Evolutionary conservation across 2,888 invertebrate genomes (phyloP), one percentile per base, ranked within the genome.

Genomic region (Melolontha melolontha): DNA sequence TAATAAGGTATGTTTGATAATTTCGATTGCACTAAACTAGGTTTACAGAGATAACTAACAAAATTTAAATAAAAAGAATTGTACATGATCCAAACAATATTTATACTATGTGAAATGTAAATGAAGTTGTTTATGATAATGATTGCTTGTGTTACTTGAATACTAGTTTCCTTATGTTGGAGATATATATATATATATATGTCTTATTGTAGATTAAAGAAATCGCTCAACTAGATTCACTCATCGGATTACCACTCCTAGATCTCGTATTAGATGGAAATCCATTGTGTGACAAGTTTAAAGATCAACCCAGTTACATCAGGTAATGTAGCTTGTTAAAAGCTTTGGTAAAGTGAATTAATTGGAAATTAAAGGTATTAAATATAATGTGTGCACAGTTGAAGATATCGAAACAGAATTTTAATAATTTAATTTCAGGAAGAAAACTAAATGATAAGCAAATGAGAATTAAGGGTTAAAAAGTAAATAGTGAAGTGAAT

Each of bases 201-300:
- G n/a, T 17, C 14, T 34, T 70, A 72, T 84, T 85, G 5, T 80
- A 93, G 93, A 87, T 94, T 76, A 86, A 87, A 59, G 89, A 90
- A 70, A 81, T 92, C 2, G 80, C 84, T 17, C 86, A 88, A 41
- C 78, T 95, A 78, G 91, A 92, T 72, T 82, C 85, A 22, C 79
- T 97, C 64, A 91, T 90, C 77, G 88, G 89, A 8, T 83, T 95
- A 63, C 89, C 89, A 0, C 84, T 97, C 42, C 85, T 90, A 11
- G 95, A 96, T 80, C 81, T 97, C 64, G 88, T 89, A 63, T 83
- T 97, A 73, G 89, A 91, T 80, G 93, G 92, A 75, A 96, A 96
- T 84, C 93, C 93, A 0, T 79, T 95, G 65, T 91, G 92, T 83
- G 89, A 90, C 79, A 91, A 90, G 83, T 94, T 90, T 85, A 89